Conservation (phyloP, 2,113 vertebrate species). For the Capricornis sumatraensis region DNA sequence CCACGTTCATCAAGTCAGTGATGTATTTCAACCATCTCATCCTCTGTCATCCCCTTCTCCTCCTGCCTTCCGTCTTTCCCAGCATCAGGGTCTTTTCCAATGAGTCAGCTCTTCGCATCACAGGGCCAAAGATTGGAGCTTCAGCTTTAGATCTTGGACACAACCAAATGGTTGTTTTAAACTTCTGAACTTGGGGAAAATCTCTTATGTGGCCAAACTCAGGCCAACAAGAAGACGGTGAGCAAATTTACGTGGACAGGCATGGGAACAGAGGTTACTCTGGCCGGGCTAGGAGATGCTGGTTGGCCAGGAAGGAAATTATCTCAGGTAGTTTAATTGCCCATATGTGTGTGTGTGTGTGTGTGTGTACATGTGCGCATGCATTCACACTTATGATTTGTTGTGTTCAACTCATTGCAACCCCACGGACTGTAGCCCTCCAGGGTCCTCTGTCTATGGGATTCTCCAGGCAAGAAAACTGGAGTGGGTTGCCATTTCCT, state of each 20-base stretch:
- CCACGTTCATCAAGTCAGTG: rapidly evolving
- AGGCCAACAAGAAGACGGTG: rapidly evolving
- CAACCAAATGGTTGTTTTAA: neutral
- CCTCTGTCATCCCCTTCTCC: neutral
- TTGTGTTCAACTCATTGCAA: neutral
- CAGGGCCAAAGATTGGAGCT: neutral
- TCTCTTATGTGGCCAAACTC: neutral
- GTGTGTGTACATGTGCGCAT: rapidly evolving
- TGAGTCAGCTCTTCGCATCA: neutral
- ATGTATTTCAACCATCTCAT: rapidly evolving
- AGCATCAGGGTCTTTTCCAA: neutral
- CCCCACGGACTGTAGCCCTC: neutral
- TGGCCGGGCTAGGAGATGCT: neutral
- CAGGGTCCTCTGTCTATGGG: neutral
- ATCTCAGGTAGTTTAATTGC: neutral
- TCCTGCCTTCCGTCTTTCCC: neutral
- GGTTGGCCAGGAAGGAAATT: neutral
- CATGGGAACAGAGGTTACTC: neutral
- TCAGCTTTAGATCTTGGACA: neutral
- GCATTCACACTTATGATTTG: neutral
- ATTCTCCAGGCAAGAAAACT: neutral
- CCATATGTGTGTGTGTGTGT: neutral
- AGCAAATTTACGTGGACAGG: rapidly evolving
- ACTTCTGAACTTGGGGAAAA: neutral
- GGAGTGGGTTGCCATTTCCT: neutral